Conservation (phyloP, 2,888 invertebrate species). For the Chrysolina oricalcia region DNA sequence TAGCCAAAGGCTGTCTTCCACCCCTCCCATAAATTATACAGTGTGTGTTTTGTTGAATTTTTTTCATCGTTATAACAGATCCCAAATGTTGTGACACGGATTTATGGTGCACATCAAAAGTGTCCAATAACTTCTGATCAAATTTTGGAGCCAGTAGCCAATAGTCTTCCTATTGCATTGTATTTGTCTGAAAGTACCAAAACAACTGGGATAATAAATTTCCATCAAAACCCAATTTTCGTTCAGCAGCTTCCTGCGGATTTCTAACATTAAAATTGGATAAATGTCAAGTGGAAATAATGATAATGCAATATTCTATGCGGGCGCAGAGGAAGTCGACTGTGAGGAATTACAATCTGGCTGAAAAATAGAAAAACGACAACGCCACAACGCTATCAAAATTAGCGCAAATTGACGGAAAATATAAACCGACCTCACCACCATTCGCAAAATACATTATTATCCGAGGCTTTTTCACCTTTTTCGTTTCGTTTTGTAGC, state of each 20-base stretch:
- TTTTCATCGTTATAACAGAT: too few relatives aligned
- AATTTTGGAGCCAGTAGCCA: too few relatives aligned
- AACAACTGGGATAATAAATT: background rate
- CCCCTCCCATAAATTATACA: too few relatives aligned
- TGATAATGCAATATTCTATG: constrained; percentile 68
- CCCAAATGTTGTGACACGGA: too few relatives aligned
- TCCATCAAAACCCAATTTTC: background rate
- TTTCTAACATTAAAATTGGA: constrained; percentile 53
- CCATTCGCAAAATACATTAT: constrained; percentile 56
- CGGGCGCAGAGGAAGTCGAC: constrained; percentile 64
- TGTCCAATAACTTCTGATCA: too few relatives aligned
- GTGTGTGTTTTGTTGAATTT: too few relatives aligned
- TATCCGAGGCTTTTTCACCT: constrained; percentile 46
- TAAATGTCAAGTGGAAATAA: constrained; percentile 69
- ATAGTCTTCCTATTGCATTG: too few relatives aligned
- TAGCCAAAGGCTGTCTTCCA: too few relatives aligned
- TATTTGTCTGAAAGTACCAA: too few relatives aligned
- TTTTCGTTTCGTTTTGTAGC: constrained; percentile 38
- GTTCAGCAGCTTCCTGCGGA: background rate
- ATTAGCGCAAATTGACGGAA: constrained; percentile 73
- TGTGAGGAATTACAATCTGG: constrained; percentile 71
- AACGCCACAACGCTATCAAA: constrained; percentile 70
- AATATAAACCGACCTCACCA: constrained; percentile 67
- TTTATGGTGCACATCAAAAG: too few relatives aligned
- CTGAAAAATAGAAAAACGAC: constrained; percentile 71